Evolutionary conservation across 1,140 invertebrate genomes (phyloP).

Genomic region (Meloidogyne floridensis): DNA sequence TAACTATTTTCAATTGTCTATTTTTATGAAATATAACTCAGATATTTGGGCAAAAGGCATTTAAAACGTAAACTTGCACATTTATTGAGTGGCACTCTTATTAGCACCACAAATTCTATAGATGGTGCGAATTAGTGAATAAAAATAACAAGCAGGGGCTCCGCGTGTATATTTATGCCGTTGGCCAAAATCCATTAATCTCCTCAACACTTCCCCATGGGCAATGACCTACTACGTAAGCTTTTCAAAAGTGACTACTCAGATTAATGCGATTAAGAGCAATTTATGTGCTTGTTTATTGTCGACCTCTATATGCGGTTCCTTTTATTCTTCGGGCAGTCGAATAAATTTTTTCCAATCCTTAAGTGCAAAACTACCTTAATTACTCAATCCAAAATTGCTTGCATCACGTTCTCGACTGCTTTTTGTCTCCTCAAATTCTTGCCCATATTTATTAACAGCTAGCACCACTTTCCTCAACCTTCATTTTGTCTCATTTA

Average conservation of each 20-base stretch:
- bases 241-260: too few species aligned
- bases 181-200: neutral
- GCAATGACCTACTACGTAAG: neutral
- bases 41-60: too few species aligned
- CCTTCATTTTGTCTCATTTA: slow-evolving; percentile 3
- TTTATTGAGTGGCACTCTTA: too few species aligned
- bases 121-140: neutral
- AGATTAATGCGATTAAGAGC: too few species aligned
- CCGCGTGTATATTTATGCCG: neutral
- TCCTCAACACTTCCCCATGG: neutral
- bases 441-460: neutral
- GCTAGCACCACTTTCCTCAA: neutral
- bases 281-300: too few species aligned
- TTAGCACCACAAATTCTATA: too few species aligned
- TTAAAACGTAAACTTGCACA: too few species aligned
- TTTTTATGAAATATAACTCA: neutral
- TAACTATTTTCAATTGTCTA: neutral
- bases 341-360: too few species aligned
- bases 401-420: neutral
- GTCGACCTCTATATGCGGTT: neutral
- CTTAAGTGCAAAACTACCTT: too few species aligned
- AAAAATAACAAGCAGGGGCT: neutral
- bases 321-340: too few species aligned
- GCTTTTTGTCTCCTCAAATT: neutral
- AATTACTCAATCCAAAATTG: too few species aligned